These are phyloP conservation scores for Oncopeltus fasciatus DNA, from an alignment of 1,140 invertebrate genomes.

Conservation along the genomic window DNA sequence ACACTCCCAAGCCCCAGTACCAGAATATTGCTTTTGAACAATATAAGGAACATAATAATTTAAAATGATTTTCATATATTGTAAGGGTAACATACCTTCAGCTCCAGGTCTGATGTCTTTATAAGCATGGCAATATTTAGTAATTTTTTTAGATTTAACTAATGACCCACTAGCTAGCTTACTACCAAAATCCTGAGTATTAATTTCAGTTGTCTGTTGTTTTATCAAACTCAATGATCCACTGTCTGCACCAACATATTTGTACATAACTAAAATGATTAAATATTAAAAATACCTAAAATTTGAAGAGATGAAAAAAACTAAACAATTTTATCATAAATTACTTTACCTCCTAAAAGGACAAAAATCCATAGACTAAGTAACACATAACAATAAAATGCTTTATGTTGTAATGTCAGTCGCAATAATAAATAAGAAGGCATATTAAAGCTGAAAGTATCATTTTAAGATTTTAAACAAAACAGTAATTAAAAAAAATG, in stretches of 20 bases:
- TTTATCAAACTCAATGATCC: constrained; percentile 26
- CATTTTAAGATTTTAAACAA: background rate
- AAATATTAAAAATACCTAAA: background rate
- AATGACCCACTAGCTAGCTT: constrained; percentile 42
- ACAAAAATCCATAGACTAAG: constrained; percentile 65
- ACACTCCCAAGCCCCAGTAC: no score
- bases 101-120: constrained; percentile 44
- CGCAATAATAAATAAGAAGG: constrained; percentile 23
- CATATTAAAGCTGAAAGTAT: background rate
- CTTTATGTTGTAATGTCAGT: constrained; percentile 52
- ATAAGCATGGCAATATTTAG: constrained; percentile 50
- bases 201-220: constrained; percentile 26
- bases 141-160: constrained; percentile 43
- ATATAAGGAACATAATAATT: no score
- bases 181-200: constrained; percentile 33
- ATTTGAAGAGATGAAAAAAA: background rate
- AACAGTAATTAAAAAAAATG: no score
- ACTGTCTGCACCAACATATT: constrained; percentile 47
- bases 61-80: no score
- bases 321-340: background rate
- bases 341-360: constrained; percentile 46
- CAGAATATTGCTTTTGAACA: no score
- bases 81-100: constrained; percentile 53
- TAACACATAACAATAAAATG: constrained; percentile 59
- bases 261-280: constrained; percentile 48